Conservation (phyloP, 1,140 invertebrate genomes). For the Marisa cornuarietis region DNA sequence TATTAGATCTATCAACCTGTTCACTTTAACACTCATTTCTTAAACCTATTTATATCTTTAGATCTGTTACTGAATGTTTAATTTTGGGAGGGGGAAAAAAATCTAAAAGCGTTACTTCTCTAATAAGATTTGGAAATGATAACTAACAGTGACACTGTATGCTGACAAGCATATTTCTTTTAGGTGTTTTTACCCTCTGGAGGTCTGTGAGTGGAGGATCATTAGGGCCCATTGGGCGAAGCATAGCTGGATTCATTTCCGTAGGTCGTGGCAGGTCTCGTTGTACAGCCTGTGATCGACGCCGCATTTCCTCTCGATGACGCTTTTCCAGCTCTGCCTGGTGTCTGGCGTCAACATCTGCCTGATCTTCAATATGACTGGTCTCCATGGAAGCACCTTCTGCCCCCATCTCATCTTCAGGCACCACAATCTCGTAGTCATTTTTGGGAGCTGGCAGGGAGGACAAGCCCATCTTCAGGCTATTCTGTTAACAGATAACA, state of each 20-base stretch:
- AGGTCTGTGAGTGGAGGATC: conserved; percentile 84
- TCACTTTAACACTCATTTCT: too few species aligned
- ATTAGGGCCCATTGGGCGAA: conserved; percentile 75
- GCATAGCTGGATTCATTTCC: conserved; percentile 83
- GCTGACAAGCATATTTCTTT: too few species aligned
- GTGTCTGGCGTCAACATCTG: conserved; percentile 81
- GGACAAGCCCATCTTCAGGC: conserved; percentile 78
- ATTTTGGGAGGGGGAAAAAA: too few species aligned
- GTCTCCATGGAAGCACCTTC: conserved; percentile 59
- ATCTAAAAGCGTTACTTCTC: too few species aligned
- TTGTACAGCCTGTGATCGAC: conserved; percentile 89
- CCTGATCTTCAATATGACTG: conserved; percentile 70
- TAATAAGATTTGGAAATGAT: too few species aligned
- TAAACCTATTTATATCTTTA: too few species aligned
- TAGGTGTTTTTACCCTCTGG: conserved; percentile 72
- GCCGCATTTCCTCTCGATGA: conserved; percentile 76
- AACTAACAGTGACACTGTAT: too few species aligned
- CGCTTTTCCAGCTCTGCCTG: conserved; percentile 73
- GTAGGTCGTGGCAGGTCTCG: conserved; percentile 86
- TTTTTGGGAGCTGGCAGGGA: conserved; percentile 90
- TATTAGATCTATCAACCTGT: too few species aligned
- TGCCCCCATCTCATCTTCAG: conserved; percentile 77
- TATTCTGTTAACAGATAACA: conserved; percentile 38
- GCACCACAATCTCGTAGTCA: conserved; percentile 98
- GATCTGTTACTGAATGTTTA: too few species aligned